Evolutionary conservation across 2,888 invertebrate species (phyloP).

Genomic region (Baccha elongata): DNA sequence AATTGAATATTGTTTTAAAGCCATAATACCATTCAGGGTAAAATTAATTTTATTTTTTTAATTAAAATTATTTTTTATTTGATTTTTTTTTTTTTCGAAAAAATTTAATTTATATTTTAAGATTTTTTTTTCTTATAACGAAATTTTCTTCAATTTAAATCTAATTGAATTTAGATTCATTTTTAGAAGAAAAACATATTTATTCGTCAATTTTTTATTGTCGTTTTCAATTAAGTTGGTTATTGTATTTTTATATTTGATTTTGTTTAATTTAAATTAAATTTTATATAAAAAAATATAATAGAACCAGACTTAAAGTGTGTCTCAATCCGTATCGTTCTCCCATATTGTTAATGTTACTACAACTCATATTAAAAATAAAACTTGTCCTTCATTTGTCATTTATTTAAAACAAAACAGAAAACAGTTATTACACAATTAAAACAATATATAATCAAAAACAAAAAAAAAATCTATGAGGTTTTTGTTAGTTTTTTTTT

Average conservation of each 20-base stretch:
- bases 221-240: slow-evolving; percentile 43
- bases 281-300: background rate
- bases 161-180: slow-evolving; percentile 59
- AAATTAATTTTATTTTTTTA: slow-evolving; percentile 6
- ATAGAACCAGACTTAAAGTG: slow-evolving; percentile 10
- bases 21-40: slow-evolving; percentile 69
- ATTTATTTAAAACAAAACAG: slow-evolving; percentile 6
- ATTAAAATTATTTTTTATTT: slow-evolving; percentile 20
- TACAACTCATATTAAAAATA: background rate
- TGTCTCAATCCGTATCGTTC: slow-evolving; percentile 7
- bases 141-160: slow-evolving; percentile 69
- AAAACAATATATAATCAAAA: slow-evolving; percentile 35
- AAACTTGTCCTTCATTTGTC: background rate
- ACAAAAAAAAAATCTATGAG: slow-evolving; percentile 10
- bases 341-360: too few species aligned
- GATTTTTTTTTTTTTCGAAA: slow-evolving; percentile 31
- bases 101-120: background rate
- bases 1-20: slow-evolving; percentile 49
- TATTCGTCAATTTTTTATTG: slow-evolving; percentile 21
- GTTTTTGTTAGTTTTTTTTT: slow-evolving; percentile 29
- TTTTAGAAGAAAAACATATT: slow-evolving; percentile 46
- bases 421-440: too few species aligned
- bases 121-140: slow-evolving; percentile 44
- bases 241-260: slow-evolving; percentile 14
- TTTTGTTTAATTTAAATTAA: background rate